Evolutionary conservation across 92 coral and sea anemone genomes (phyloP).

Genomic region (Paragorgia papillata): DNA sequence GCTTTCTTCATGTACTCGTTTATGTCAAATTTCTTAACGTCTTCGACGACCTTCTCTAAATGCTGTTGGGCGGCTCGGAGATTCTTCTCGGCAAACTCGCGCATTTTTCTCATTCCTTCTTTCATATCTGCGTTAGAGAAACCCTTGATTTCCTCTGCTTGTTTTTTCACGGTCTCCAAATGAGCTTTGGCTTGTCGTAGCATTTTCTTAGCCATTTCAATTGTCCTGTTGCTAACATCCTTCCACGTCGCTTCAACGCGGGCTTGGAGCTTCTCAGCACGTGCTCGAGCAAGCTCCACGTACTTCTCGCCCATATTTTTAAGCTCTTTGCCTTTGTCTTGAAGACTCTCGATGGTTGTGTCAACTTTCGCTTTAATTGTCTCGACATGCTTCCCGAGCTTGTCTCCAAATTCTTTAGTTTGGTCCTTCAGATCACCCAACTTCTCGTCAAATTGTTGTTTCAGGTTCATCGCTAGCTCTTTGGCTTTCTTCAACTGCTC

Average conservation of each 20-base stretch:
- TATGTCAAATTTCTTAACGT: background rate
- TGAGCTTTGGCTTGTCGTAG: background rate
- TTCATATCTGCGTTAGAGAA: background rate
- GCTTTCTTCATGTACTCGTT: background rate
- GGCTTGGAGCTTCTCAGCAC: background rate
- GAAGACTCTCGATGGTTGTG: background rate
- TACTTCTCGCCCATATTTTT: background rate
- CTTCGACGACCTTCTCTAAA: background rate
- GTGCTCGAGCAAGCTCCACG: background rate
- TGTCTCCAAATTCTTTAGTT: background rate
- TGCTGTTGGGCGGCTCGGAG: background rate
- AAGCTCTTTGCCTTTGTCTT: slow-evolving; percentile 17
- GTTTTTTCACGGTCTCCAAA: background rate
- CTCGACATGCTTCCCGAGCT: background rate
- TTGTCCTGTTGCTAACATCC: too few species aligned
- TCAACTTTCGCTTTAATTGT: background rate
- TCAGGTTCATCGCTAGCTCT: background rate
- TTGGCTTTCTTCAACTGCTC: background rate
- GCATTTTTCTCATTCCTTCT: background rate
- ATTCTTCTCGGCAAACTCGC: background rate
- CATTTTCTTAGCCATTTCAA: background rate
- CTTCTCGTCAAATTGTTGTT: background rate
- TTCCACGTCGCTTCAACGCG: background rate
- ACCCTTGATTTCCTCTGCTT: background rate
- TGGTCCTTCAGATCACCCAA: slow-evolving; percentile 11